Conservation (phyloP, 2,797 vertebrate species). For the Catharus ustulatus region DNA sequence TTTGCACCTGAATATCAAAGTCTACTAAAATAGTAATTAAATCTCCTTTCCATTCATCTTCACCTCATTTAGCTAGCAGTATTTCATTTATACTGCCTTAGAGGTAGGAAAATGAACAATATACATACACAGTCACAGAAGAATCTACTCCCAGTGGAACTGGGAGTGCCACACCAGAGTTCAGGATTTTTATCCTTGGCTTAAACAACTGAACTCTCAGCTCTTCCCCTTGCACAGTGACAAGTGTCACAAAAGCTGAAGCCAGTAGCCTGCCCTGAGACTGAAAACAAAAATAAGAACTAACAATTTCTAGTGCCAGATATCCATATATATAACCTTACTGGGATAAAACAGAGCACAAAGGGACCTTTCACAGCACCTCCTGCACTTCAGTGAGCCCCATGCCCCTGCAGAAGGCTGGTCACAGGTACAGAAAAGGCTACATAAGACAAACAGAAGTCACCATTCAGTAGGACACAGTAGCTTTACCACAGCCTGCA, state of each 20-base stretch:
- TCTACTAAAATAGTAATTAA: background rate
- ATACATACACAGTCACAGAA: background rate
- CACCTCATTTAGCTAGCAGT: background rate
- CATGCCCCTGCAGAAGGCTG: background rate
- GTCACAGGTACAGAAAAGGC: background rate
- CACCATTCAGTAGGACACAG: background rate
- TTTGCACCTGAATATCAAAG: conserved; percentile 1
- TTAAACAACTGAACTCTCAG: background rate
- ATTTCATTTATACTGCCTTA: background rate
- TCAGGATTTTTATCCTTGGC: background rate
- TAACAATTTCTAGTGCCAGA: background rate
- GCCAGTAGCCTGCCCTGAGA: background rate
- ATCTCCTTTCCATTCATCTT: background rate
- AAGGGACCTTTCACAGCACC: background rate
- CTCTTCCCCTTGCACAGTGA: background rate
- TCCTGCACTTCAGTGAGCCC: background rate
- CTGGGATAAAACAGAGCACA: background rate
- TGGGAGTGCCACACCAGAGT: background rate
- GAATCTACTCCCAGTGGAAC: background rate
- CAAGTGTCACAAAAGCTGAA: background rate
- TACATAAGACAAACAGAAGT: background rate
- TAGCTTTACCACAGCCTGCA: background rate
- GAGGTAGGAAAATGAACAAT: background rate
- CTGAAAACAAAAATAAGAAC: background rate
- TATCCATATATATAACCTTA: background rate